Conservation (phyloP, 2,888 invertebrate genomes). For the Eristalis intricaria region DNA sequence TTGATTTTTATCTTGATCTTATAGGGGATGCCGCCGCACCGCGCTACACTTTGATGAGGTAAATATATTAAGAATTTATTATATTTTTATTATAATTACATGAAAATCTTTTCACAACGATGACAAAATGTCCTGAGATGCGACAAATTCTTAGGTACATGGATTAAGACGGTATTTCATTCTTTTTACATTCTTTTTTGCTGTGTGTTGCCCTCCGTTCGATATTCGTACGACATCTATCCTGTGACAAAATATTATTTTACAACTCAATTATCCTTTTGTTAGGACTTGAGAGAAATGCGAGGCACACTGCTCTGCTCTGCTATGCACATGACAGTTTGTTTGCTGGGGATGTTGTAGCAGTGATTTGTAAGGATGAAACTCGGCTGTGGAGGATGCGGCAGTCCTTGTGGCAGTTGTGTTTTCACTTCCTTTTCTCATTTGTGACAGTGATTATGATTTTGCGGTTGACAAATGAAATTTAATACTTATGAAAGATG, state of each 20-base stretch:
- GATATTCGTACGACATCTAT: slow-evolving; percentile 41
- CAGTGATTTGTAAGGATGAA: slow-evolving; percentile 17
- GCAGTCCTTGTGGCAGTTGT: slow-evolving; percentile 30
- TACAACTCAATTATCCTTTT: slow-evolving; percentile 81
- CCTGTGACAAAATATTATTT: slow-evolving; percentile 78
- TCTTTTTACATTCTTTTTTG: not conserved
- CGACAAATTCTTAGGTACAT: slow-evolving; percentile 27
- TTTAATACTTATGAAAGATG: slow-evolving; percentile 42
- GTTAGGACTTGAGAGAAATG: slow-evolving; percentile 65
- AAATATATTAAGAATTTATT: slow-evolving; percentile 81
- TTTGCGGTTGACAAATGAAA: slow-evolving; percentile 71
- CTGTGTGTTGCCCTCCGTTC: not conserved
- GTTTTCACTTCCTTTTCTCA: slow-evolving; percentile 44
- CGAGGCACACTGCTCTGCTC: slow-evolving; percentile 11
- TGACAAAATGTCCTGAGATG: slow-evolving; percentile 39
- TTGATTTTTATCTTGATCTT: slow-evolving; percentile 68
- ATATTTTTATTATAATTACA: slow-evolving; percentile 81
- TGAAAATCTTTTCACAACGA: slow-evolving; percentile 72
- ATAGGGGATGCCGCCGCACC: slow-evolving; percentile 49
- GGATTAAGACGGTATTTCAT: slow-evolving; percentile 5
- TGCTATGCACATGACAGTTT: slow-evolving; percentile 25
- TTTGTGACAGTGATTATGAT: slow-evolving; percentile 67
- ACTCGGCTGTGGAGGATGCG: not conserved
- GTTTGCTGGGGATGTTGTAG: slow-evolving; percentile 31
- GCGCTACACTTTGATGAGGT: slow-evolving; percentile 79